Conservation (phyloP, 2,888 invertebrate species). For the Lumbricus terrestris region DNA sequence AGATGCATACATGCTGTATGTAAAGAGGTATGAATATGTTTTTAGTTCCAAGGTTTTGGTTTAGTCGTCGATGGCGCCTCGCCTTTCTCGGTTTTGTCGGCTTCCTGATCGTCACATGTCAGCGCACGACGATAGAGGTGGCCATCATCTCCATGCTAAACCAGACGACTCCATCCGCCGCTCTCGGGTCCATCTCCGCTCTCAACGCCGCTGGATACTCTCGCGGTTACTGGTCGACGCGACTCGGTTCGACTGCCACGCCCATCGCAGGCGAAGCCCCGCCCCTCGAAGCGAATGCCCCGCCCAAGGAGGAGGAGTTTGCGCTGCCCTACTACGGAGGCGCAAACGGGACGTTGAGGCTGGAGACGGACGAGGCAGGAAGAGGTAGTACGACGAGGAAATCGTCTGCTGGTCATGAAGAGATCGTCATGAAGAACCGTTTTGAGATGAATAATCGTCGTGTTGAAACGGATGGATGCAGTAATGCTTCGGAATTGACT, state of each 20-base stretch:
- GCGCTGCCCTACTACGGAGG: slow-evolving; percentile 12
- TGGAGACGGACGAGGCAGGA: not conserved
- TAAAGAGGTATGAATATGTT: not conserved
- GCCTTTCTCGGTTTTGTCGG: slow-evolving; percentile 54
- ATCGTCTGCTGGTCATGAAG: not conserved
- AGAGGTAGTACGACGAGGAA: not conserved
- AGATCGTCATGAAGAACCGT: not conserved
- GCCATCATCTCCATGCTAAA: slow-evolving; percentile 65
- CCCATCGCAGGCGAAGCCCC: not conserved
- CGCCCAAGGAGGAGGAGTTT: not conserved
- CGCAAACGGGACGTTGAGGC: not conserved
- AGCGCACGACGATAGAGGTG: slow-evolving; percentile 64
- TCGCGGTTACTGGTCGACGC: not conserved
- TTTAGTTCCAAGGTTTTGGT: slow-evolving; percentile 42
- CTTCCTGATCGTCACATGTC: slow-evolving; percentile 69
- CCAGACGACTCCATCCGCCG: slow-evolving; percentile 42
- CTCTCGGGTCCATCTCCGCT: not conserved
- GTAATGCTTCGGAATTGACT: slow-evolving; percentile 13
- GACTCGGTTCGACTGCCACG: not conserved
- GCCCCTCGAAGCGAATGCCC: not conserved
- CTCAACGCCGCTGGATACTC: slow-evolving; percentile 9
- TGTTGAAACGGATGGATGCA: not conserved
- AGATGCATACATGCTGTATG: not conserved
- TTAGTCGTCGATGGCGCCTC: slow-evolving; percentile 48
- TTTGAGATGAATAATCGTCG: not conserved